Base-by-base conservation (phyloP, 2,113 vertebrate species). In the Ellobius talpinus region DNA sequence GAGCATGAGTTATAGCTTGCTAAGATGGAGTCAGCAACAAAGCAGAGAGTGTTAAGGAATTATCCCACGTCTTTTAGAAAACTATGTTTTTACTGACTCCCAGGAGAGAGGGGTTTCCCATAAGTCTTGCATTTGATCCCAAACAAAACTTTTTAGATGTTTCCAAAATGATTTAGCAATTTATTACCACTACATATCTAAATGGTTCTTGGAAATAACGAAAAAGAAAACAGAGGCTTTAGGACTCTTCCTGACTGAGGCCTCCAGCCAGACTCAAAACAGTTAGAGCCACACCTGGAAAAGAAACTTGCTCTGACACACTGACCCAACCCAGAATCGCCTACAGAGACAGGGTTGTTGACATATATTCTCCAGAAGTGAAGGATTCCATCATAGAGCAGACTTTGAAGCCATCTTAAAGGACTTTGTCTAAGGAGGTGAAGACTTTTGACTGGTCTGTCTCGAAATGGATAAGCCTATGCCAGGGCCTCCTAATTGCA, bases 141-240 rank as follows among this genome's bases (percentile, higher is more conserved):
- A 92, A 95, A 31, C 36, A 90, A 94, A 95, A 82, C 73, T 70
- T 90, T 79, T 74, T 72, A 90, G 39, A 79, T 42, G 31, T 70
- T 79, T 88, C 55, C 68, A 73, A 94, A 87, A 87, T 76, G 47
- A 85, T 68, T 89, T 92, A 84, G 73, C 16, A 76, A 93, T 88
- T 86, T 58, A 79, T 66, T 52, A 94, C 42, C 14, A 36, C 70
- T 79, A 52, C 26, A 84, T 94, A 95, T 95, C 68, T 94, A 94
- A 87, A 68, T 50, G 7, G 42, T 8, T 58, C 63, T 90, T 79
- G 17, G 10, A 87, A 19, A 70, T 50, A 45, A 78, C 29, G 89
- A 47, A 77, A 72, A 66, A 68, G 16, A 81, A 81, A 88, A 74
- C 13, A 79, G 19, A 26, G 52, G 14, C 78, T 72, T 88, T 78